phyloP scores from a whole-genome alignment of 2,888 invertebrate genomes.

The Stenoptilia bipunctidactyla region DNA sequence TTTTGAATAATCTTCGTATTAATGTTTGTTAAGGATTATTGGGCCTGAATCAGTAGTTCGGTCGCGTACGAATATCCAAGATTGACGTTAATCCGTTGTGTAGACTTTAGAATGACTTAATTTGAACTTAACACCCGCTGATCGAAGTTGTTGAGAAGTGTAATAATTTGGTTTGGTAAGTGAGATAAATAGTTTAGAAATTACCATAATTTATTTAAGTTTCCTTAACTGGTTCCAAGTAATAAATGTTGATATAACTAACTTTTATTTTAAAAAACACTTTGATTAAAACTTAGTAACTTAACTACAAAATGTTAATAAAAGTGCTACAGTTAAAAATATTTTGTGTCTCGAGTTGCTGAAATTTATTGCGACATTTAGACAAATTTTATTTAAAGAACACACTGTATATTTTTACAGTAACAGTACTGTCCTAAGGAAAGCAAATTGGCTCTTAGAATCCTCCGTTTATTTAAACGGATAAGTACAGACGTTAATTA shows the following conservation, averaged over 20 bases:
- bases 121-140: neutral
- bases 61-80: constrained; percentile 36
- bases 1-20: constrained; percentile 51
- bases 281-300: no score
- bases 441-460: constrained; percentile 20
- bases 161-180: neutral
- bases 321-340: no score
- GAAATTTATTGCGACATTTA: no score
- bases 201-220: no score
- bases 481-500: constrained; percentile 30
- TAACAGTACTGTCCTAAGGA: constrained; percentile 1
- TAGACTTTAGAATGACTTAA: constrained; percentile 22
- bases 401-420: neutral
- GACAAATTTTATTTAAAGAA: neutral
- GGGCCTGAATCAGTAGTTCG: constrained; percentile 24
- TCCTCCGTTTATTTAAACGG: constrained; percentile 25
- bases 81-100: constrained; percentile 53
- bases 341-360: no score
- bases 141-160: neutral
- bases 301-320: no score
- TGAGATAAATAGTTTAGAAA: no score
- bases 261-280: no score
- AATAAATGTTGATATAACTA: no score
- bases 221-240: no score
- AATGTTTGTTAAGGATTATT: constrained; percentile 57